These are phyloP conservation scores for Orestias chungarensis DNA, from an alignment of 2,797 vertebrate species.

Conservation along the genomic window DNA sequence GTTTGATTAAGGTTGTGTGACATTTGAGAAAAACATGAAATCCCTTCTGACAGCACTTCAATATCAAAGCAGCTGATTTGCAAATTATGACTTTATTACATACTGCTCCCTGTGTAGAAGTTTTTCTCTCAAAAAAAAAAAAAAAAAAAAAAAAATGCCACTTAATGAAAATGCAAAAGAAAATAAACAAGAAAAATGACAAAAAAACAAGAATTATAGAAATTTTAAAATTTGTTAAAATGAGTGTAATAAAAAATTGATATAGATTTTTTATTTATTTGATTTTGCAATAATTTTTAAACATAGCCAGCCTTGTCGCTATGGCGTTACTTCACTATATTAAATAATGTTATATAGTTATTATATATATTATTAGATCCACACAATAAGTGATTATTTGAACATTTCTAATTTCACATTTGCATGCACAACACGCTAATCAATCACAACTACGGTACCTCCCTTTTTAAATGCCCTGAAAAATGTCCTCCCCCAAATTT, in stretches of 20 bases:
- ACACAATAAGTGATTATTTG: background rate
- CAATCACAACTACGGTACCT: background rate
- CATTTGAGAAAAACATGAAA: slow-evolving; percentile 34
- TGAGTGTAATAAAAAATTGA: slow-evolving; percentile 15
- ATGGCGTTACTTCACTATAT: too few species aligned
- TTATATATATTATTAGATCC: background rate
- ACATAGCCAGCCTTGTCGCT: slow-evolving; percentile 4
- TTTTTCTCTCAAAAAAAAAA: background rate
- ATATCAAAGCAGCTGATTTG: slow-evolving; percentile 25
- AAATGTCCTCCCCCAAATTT: background rate
- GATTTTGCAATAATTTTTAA: slow-evolving; percentile 14
- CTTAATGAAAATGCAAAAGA: background rate
- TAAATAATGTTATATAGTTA: too few species aligned
- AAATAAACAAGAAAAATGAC: slow-evolving; percentile 4
- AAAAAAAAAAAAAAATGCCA: slow-evolving; percentile 1
- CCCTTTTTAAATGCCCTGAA: background rate
- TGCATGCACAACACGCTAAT: background rate
- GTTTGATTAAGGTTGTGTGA: slow-evolving; percentile 40
- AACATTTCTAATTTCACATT: background rate
- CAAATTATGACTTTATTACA: slow-evolving; percentile 35
- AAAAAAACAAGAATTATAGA: slow-evolving; percentile 5
- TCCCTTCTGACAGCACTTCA: slow-evolving; percentile 34
- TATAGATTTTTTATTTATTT: background rate
- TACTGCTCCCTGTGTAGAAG: background rate
- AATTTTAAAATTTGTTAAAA: background rate